Percentiles rank a stretch among this genome's conserved stretches.
Conservation (phyloP, 2,797 vertebrate species). For the Argentina silus region DNA sequence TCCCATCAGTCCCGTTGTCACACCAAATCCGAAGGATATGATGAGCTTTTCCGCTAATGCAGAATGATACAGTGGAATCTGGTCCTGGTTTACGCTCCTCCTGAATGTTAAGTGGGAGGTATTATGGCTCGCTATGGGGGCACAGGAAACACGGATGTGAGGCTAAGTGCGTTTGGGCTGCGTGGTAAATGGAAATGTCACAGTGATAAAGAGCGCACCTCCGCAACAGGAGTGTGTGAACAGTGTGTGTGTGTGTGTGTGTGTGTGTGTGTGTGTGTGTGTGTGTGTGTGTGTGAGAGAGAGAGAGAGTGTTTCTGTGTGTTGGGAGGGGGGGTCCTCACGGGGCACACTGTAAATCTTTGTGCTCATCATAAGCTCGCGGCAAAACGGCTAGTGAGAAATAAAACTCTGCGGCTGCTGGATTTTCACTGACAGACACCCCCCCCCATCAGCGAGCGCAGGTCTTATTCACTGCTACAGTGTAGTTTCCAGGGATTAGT, state of each 20-base stretch:
- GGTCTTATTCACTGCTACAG: slow-evolving; percentile 50
- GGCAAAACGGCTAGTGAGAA: slow-evolving; percentile 39
- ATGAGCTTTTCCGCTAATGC: slow-evolving; percentile 52
- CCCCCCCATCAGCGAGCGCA: background rate
- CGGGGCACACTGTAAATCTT: slow-evolving; percentile 60
- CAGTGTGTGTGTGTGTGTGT: slow-evolving; percentile 37
- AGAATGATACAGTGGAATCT: slow-evolving; percentile 50
- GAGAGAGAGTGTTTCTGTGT: background rate
- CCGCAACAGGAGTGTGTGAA: slow-evolving; percentile 37
- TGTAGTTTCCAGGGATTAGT: slow-evolving; percentile 53
- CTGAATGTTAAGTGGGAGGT: slow-evolving; percentile 67
- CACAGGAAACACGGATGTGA: slow-evolving; percentile 65
- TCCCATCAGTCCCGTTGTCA: slow-evolving; percentile 48
- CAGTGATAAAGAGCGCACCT: slow-evolving; percentile 72
- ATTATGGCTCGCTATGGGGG: slow-evolving; percentile 56
- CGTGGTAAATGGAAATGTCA: slow-evolving; percentile 71
- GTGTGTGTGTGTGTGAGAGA: slow-evolving; percentile 2
- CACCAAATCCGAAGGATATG: slow-evolving; percentile 49
- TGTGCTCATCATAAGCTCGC: slow-evolving; percentile 46
- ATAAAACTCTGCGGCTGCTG: background rate
- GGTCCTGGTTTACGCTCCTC: slow-evolving; percentile 46
- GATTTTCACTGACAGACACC: background rate
- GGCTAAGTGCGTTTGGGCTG: slow-evolving; percentile 55
- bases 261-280: slow-evolving; percentile 30
- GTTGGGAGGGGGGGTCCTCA: slow-evolving; percentile 42